Base-by-base conservation (phyloP, 2,113 vertebrate genomes). In the Mesembrinibis cayennensis region DNA sequence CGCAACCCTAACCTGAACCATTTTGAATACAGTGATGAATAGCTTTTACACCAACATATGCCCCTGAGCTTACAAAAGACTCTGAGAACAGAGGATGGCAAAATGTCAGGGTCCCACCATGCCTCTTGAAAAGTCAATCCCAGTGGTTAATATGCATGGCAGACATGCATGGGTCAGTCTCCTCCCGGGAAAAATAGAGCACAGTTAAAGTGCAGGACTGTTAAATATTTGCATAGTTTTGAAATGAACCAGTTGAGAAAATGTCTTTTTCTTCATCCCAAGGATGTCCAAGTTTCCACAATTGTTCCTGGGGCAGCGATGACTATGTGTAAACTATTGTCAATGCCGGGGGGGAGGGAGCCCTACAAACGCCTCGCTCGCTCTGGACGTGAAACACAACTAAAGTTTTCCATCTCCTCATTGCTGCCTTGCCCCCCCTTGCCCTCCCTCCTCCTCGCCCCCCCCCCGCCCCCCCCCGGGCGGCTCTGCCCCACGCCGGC, bases 161-260 rank as follows among this genome's bases (percentile, higher is more conserved):
- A 94, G 82, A 65, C 16, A 47, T 2, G 20, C 53, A 88, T 17
- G 40, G 82, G 53, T 90, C 91, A 91, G 66, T 59, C 69, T 95
- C 82, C 47, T 87, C 79, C 45, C 5, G 14, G 59, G 58, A 89
- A 89, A 94, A 42, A 86, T 36, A 91, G 1, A 56, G 74, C 52
- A 15, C 47, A n/a, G 62, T 56, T 90, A 9, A 79, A 87, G 71
- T 30, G 59, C 14, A 91, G 72, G 88, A 59, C 78, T 85, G 52
- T 63, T 92, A 89, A 96, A 94, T 69, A 93, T 94, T 93, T 96
- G 88, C 82, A 79, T 90, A 93, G 95, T 70, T 97, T 95, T 72
- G 89, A 95, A 86, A 87, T 55, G 76, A 97, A 91, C 74, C 47
- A 26, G 56, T 61, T 59, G 19, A 76, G 89, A 95, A 93, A 91